phyloP scores from a whole-genome alignment of 1,140 invertebrate species.

The Brachionus sp. region DNA sequence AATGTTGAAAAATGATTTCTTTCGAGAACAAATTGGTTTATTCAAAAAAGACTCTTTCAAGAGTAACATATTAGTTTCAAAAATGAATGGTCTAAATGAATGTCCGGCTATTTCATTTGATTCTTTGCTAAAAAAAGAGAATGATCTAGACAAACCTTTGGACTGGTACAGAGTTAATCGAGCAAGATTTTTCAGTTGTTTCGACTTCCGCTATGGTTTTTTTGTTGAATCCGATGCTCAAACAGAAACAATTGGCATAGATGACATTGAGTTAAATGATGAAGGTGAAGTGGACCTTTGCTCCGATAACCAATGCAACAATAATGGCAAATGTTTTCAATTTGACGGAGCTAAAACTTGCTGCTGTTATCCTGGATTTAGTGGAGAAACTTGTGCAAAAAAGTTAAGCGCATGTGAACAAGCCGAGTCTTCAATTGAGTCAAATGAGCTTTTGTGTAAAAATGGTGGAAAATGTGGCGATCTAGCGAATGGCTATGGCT shows the following conservation, averaged over 20 bases:
- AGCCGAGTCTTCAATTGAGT: background rate
- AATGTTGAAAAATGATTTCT: background rate
- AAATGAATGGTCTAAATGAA: background rate
- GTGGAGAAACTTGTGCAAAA: background rate
- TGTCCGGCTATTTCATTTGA: background rate
- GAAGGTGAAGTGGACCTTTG: constrained; percentile 8
- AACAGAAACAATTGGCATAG: background rate
- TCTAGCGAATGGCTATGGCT: background rate
- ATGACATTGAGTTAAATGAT: constrained; percentile 22
- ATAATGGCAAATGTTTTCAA: constrained; percentile 39
- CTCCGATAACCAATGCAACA: background rate
- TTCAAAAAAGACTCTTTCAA: background rate
- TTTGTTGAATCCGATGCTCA: background rate
- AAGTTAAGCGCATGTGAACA: constrained; percentile 38
- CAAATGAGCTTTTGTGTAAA: background rate
- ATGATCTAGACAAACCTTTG: background rate
- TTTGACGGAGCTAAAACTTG: background rate
- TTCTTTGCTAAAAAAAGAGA: background rate
- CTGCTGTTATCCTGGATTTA: constrained; percentile 27
- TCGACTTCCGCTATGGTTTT: constrained; percentile 26
- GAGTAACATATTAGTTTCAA: background rate
- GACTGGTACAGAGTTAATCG: constrained; percentile 1
- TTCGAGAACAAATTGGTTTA: background rate
- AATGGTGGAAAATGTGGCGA: constrained; percentile 39
- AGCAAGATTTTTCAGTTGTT: background rate